phyloP scores from a whole-genome alignment of 2,113 vertebrate species.

The Nicator chloris region DNA sequence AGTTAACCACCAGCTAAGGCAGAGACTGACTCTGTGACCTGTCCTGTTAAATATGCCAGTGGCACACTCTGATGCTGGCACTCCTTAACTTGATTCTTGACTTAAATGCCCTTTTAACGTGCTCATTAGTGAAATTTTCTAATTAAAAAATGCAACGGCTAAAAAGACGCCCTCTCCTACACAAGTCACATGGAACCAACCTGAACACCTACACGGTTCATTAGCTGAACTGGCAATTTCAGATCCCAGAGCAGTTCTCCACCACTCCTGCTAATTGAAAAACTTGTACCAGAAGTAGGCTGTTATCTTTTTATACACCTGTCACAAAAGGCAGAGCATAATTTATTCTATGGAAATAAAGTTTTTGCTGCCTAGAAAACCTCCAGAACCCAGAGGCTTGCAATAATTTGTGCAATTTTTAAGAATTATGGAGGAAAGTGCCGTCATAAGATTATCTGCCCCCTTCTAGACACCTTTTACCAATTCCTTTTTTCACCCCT shows the following conservation, averaged over 20 bases:
- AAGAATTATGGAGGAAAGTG: background rate
- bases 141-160: constrained; percentile 38
- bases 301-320: background rate
- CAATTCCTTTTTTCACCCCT: background rate
- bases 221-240: constrained; percentile 41
- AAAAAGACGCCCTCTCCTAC: background rate
- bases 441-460: background rate
- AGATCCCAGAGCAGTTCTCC: constrained; percentile 24
- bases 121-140: constrained; percentile 46
- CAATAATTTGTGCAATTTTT: background rate
- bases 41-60: background rate
- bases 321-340: background rate
- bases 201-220: constrained; percentile 22
- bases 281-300: constrained; percentile 2
- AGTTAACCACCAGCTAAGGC: background rate
- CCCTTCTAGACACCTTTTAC: background rate
- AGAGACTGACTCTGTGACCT: background rate
- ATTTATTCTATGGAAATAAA: background rate
- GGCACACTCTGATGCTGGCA: background rate
- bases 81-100: constrained; percentile 44
- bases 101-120: constrained; percentile 39
- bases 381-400: background rate
- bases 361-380: background rate
- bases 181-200: constrained; percentile 30
- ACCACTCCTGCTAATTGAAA: constrained; percentile 26